A percentile compares a stretch with the other conserved stretches of the same genome.
Evolutionary conservation across 2,113 vertebrate genomes (phyloP).

Genomic region (Myodes glareolus): DNA sequence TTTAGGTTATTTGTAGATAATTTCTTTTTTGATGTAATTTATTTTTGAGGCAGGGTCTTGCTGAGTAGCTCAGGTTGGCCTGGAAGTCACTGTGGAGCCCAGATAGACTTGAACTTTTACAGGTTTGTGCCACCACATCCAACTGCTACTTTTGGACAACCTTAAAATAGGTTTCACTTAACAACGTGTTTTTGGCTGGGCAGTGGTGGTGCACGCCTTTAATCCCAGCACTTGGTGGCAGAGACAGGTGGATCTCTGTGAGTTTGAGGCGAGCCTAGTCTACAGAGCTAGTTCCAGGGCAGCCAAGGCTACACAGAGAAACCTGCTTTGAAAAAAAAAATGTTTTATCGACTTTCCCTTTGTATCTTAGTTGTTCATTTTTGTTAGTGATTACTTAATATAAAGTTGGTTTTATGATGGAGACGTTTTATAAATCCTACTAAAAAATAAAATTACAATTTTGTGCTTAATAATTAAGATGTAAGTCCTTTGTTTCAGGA

Average conservation of each 20-base stretch:
- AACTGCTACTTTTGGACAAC: not conserved
- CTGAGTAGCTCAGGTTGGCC: not conserved
- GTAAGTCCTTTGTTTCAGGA: not conserved
- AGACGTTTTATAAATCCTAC: not conserved
- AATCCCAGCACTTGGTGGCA: too few relatives aligned
- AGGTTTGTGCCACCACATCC: not conserved
- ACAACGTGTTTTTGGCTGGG: not conserved
- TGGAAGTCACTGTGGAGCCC: not conserved
- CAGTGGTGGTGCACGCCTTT: too few relatives aligned
- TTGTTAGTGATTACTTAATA: constrained; percentile 32
- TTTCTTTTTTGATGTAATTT: not conserved
- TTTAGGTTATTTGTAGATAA: not conserved
- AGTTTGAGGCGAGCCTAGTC: too few relatives aligned
- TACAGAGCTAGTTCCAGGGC: too few relatives aligned
- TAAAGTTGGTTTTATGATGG: constrained; percentile 11
- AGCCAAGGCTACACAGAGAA: not conserved
- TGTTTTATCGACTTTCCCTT: constrained; percentile 44
- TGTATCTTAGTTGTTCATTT: constrained; percentile 27
- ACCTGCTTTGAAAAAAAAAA: not conserved
- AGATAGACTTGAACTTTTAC: not conserved
- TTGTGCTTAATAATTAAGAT: constrained; percentile 37
- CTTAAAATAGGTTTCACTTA: constrained; percentile 15
- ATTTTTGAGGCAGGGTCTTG: not conserved
- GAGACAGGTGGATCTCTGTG: too few relatives aligned
- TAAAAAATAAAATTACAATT: constrained; percentile 46